Percentiles rank a stretch among this genome's conserved stretches.
phyloP scores from a whole-genome alignment of 30 jellyfish, hydroid and myxozoan species.

The Phacellophora camtschatica region DNA sequence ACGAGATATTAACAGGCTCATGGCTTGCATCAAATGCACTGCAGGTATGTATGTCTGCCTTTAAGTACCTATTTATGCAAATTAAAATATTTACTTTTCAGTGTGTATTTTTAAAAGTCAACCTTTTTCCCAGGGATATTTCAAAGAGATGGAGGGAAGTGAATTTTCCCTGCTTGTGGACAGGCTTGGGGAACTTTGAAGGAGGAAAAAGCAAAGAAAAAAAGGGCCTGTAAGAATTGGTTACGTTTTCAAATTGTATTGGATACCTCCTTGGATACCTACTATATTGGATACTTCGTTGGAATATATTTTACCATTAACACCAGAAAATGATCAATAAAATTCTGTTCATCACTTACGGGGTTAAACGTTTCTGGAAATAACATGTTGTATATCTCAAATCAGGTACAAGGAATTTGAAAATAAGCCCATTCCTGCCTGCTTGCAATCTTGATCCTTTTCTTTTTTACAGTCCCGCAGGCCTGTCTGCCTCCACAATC shows the following conservation, averaged over 20 bases:
- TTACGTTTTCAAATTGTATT: background rate
- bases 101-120: too few relatives aligned
- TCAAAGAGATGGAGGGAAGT: too few relatives aligned
- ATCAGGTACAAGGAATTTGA: background rate
- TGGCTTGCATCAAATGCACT: constrained; percentile 87
- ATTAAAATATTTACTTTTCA: background rate
- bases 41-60: constrained; percentile 60
- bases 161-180: too few relatives aligned
- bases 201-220: background rate
- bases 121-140: too few relatives aligned
- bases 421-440: background rate
- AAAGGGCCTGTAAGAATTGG: background rate
- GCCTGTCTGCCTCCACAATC: too few relatives aligned
- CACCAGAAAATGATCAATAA: background rate
- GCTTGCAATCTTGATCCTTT: background rate
- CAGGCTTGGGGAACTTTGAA: background rate
- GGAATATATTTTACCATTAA: too few relatives aligned
- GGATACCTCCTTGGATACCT: too few relatives aligned
- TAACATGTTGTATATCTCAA: background rate
- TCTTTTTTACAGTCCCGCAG: background rate
- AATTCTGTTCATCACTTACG: background rate
- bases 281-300: too few relatives aligned
- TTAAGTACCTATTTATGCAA: background rate
- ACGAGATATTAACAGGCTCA: constrained; percentile 83
- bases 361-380: background rate